A percentile compares a stretch with the other conserved stretches of the same genome.
Evolutionary conservation across 2,797 vertebrate genomes (phyloP).

Genomic region (Sparidentex hasta): DNA sequence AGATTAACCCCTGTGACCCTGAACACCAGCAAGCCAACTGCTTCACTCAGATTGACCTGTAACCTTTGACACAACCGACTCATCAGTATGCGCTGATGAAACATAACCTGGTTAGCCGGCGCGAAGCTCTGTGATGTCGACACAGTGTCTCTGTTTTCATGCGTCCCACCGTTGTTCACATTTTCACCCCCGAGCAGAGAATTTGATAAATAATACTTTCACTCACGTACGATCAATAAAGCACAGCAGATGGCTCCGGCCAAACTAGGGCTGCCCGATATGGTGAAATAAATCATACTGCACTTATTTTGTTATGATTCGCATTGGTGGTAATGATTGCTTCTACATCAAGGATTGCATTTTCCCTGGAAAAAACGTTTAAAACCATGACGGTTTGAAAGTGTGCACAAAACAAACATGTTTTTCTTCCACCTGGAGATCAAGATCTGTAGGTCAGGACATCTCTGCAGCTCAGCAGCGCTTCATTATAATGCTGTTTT

Average conservation of each 20-base stretch:
- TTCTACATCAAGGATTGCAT: too few relatives aligned
- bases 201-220: background rate
- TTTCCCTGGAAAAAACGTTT: too few relatives aligned
- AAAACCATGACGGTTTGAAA: too few relatives aligned
- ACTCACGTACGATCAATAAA: background rate
- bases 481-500: too few relatives aligned
- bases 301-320: too few relatives aligned
- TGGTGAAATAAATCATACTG: too few relatives aligned
- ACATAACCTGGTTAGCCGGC: background rate
- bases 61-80: constrained; percentile 30
- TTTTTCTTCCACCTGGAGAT: too few relatives aligned
- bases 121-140: background rate
- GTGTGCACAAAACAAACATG: too few relatives aligned
- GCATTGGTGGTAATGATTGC: too few relatives aligned
- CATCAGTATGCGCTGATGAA: constrained; percentile 25
- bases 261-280: too few relatives aligned
- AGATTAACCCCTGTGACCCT: constrained; percentile 42
- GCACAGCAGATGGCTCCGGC: background rate
- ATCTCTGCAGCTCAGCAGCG: too few relatives aligned
- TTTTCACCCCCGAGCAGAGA: background rate
- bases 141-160: background rate
- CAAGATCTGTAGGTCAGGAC: too few relatives aligned
- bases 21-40: constrained; percentile 26
- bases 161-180: background rate
- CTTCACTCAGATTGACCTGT: constrained; percentile 43